Evolutionary conservation across 23 tunicate species (phyloP).

Genomic region (Pegea sp.): DNA sequence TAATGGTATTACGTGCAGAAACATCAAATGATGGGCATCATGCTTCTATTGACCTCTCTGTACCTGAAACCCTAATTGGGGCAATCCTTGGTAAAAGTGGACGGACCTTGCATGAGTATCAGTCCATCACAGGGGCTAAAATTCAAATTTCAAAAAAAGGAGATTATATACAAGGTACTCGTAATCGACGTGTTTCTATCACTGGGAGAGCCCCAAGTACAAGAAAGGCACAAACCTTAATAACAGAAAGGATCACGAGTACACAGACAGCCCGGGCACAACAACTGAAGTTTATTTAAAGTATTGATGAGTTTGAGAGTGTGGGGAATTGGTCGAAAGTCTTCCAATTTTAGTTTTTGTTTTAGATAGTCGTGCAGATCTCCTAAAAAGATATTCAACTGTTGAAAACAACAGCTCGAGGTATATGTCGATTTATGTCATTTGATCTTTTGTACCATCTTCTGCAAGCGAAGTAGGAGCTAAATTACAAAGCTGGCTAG

Average conservation of each 20-base stretch:
- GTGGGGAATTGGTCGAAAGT: too few species aligned
- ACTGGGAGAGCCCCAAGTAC: conserved; percentile 72
- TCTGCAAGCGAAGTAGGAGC: too few species aligned
- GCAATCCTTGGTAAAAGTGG: conserved; percentile 85
- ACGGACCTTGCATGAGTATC: conserved; percentile 61
- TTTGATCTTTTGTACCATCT: too few species aligned
- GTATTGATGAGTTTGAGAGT: too few species aligned
- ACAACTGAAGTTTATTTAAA: too few species aligned
- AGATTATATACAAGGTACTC: conserved; percentile 67
- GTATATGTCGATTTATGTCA: too few species aligned
- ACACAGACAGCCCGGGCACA: conserved; percentile 63
- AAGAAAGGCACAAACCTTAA: conserved; percentile 52
- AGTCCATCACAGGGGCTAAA: conserved; percentile 65
- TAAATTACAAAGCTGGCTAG: too few species aligned
- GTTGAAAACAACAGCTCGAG: too few species aligned
- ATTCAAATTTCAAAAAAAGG: conserved; percentile 88
- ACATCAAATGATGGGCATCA: conserved; percentile 53
- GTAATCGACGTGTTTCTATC: conserved; percentile 65
- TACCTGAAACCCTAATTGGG: conserved; percentile 67
- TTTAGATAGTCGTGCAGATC: too few species aligned
- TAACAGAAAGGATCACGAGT: conserved; percentile 36
- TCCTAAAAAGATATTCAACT: too few species aligned
- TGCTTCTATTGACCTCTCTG: conserved; percentile 66
- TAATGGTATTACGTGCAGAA: conserved; percentile 30
- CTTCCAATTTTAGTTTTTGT: too few species aligned